Conservation (phyloP, 2,888 invertebrate genomes). For the Diogma glabrata region DNA sequence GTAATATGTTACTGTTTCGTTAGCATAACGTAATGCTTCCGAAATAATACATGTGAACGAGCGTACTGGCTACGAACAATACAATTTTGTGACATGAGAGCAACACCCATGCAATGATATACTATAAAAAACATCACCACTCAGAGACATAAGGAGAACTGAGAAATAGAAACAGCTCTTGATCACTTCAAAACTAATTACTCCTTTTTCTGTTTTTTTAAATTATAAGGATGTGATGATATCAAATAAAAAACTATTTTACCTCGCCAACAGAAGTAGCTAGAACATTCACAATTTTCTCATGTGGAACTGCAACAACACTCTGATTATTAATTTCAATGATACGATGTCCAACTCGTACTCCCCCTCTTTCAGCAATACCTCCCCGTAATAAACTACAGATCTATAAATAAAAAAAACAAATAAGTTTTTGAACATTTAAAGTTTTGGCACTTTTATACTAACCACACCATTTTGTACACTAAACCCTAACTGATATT, state of each 20-base stretch:
- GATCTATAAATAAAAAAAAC: constrained; percentile 50
- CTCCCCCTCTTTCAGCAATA: constrained; percentile 97
- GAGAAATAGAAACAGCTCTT: too few relatives aligned
- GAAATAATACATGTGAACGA: too few relatives aligned
- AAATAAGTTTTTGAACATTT: not conserved
- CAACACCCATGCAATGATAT: too few relatives aligned
- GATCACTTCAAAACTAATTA: not conserved
- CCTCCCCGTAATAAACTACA: constrained; percentile 96
- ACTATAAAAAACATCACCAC: too few relatives aligned
- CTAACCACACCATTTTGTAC: constrained; percentile 98
- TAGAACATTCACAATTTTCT: constrained; percentile 96
- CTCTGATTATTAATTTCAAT: constrained; percentile 99
- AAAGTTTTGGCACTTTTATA: constrained; percentile 18
- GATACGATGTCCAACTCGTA: constrained; percentile 96
- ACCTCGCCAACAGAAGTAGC: constrained; percentile 99
- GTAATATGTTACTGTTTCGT: too few relatives aligned
- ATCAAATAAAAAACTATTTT: constrained; percentile 25
- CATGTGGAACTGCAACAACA: constrained; percentile 98
- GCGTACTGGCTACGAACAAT: too few relatives aligned
- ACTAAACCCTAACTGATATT: constrained; percentile 99
- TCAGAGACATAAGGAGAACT: too few relatives aligned
- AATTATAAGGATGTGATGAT: constrained; percentile 5
- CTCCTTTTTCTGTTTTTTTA: constrained; percentile 10
- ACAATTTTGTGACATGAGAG: too few relatives aligned
- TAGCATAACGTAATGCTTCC: too few relatives aligned